Conservation (phyloP, 2,113 vertebrate species). For the Toxotes chatareus region DNA sequence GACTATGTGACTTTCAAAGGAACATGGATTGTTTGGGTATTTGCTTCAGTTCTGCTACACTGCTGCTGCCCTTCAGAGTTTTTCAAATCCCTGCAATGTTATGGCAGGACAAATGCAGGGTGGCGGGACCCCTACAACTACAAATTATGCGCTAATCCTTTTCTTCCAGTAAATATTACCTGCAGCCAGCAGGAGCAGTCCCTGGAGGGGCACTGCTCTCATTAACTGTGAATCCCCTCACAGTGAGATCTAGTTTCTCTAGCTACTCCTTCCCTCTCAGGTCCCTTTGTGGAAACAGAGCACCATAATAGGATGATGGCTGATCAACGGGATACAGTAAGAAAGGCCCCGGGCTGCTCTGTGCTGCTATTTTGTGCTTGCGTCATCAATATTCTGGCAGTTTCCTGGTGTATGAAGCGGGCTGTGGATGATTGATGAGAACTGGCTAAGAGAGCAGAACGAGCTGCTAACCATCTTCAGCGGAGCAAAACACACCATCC, state of each 20-base stretch:
- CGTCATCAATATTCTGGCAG: constrained; percentile 70
- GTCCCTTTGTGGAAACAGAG: constrained; percentile 42
- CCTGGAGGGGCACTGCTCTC: constrained; percentile 22
- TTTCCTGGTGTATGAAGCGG: constrained; percentile 51
- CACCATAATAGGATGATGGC: constrained; percentile 61
- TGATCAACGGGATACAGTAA: constrained; percentile 45
- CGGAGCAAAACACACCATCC: constrained; percentile 44
- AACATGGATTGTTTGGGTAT: constrained; percentile 10
- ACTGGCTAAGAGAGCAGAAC: constrained; percentile 44
- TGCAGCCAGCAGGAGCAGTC: constrained; percentile 24
- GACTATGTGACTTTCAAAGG: constrained; percentile 12
- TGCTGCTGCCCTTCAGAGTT: not conserved
- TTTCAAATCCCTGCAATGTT: not conserved
- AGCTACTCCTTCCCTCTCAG: constrained; percentile 16
- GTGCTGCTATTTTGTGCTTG: constrained; percentile 60
- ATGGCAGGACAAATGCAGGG: constrained; percentile 3
- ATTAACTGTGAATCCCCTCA: constrained; percentile 43
- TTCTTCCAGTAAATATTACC: constrained; percentile 24
- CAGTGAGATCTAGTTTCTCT: constrained; percentile 50
- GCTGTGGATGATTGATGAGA: constrained; percentile 69
- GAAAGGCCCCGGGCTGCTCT: constrained; percentile 21
- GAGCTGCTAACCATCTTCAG: constrained; percentile 52
- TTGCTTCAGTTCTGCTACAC: constrained; percentile 13
- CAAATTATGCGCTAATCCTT: constrained; percentile 36
- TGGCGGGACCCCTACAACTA: not conserved